phyloP scores from a whole-genome alignment of 35 echinoderm and acorn worm genomes.

The Heliocidaris erythrogramma region DNA sequence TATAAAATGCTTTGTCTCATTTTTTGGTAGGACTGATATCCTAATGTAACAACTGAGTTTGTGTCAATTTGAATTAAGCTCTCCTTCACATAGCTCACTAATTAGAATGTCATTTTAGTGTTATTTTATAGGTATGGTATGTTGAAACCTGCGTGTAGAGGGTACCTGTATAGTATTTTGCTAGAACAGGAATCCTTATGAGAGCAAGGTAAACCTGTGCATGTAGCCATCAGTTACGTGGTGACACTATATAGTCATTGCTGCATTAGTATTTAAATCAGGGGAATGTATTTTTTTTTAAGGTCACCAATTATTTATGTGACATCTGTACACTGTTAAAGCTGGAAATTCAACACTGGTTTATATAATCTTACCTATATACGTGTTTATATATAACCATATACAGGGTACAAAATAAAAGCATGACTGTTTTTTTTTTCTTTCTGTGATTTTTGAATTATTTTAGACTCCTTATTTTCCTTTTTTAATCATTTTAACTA shows the following conservation, averaged over 20 bases:
- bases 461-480: not conserved
- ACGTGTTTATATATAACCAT: not conserved
- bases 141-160: not conserved
- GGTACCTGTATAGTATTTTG: not conserved
- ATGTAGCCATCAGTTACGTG: not conserved
- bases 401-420: constrained; percentile 1
- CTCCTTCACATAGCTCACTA: not conserved
- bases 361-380: not conserved
- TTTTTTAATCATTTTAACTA: not conserved
- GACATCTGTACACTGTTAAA: not conserved
- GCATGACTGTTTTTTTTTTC: not conserved
- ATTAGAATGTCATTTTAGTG: not conserved
- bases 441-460: not conserved
- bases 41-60: not conserved
- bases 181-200: not conserved
- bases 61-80: not conserved
- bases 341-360: not conserved
- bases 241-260: not conserved
- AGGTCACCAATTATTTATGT: not conserved
- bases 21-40: not conserved
- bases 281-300: not conserved
- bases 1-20: not conserved
- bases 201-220: not conserved
- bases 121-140: not conserved
- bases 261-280: not conserved